Conservation (phyloP, 30 jellyfish, hydroid and myxozoan species). For the Chironex yamaguchii region DNA sequence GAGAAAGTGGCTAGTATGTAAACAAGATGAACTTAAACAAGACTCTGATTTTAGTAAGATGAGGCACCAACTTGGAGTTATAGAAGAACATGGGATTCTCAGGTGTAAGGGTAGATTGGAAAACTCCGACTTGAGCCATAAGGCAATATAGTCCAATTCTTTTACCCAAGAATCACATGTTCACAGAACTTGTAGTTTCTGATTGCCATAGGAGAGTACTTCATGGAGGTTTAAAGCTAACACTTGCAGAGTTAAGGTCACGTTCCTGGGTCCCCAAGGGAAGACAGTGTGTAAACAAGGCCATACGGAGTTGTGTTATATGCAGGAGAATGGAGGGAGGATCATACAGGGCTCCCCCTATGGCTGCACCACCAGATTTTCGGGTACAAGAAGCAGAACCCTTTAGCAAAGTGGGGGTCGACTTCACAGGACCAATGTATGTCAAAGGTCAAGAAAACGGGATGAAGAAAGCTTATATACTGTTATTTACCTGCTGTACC, state of each 20-base stretch:
- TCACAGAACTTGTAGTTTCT: neutral
- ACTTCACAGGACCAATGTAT: slow-evolving; percentile 35
- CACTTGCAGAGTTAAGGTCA: slow-evolving; percentile 12
- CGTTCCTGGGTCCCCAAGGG: slow-evolving; percentile 29
- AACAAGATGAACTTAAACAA: neutral
- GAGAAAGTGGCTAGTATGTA: neutral
- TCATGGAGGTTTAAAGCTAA: slow-evolving; percentile 29
- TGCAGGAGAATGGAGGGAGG: neutral
- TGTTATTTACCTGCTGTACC: slow-evolving; percentile 57
- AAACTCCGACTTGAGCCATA: slow-evolving; percentile 26
- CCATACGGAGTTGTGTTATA: neutral
- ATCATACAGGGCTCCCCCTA: neutral
- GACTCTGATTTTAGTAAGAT: slow-evolving; percentile 1
- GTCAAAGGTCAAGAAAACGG: neutral
- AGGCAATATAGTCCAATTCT: slow-evolving; percentile 26
- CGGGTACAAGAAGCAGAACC: neutral
- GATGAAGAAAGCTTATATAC: slow-evolving; percentile 13
- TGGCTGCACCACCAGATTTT: neutral
- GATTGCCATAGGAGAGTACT: slow-evolving; percentile 15
- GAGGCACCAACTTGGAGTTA: neutral
- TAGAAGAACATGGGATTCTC: slow-evolving; percentile 7
- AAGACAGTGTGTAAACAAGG: neutral
- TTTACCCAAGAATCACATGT: slow-evolving; percentile 26
- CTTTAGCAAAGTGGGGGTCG: slow-evolving; percentile 10
- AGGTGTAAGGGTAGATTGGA: slow-evolving; percentile 44